Evolutionary conservation across 2,888 invertebrate genomes (phyloP), one percentile per base, ranked within the genome.

Genomic region (Esperia sulphurella): DNA sequence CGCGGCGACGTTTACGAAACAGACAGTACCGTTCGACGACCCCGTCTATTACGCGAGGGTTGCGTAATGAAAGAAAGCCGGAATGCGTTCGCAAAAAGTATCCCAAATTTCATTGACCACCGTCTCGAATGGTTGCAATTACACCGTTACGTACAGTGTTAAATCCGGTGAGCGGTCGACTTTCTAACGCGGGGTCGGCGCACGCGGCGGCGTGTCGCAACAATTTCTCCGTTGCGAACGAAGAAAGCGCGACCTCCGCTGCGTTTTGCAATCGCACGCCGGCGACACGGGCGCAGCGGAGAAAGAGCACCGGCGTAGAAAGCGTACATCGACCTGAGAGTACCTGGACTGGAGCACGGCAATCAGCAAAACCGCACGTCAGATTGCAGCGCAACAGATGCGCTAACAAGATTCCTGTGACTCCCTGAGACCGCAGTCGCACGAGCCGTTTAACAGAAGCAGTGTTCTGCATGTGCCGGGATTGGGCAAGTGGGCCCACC

Each of bases 161-260:
- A 81, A 86, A 87, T 88, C 87, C 87, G 88, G 85, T 83, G 86
- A 86, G 76, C 80, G 87, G 83, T 82, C 82, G 87, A 87, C 89
- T 89, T 89, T 89, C 89, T 89, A 88, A 83, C 86, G 77, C 80
- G 88, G 81, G 86, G 89, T 86, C 88, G 87, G 83, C 81, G 87
- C 79, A 88, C 86, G 80, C 79, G 75, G 71, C 73, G 72, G 68
- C 73, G 81, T 89, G 89, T 82, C 86, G 89, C 88, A 90, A 90
- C 80, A 88, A 89, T 89, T 90, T 89, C 90, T 88, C 88, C 83
- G 74, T 83, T 74, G 88, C 87, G 79, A 81, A 80, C 21, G 88
- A 89, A 89, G 89, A 90, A 89, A 89, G 90, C 88, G 89, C 89
- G 87, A 89, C 87, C 90, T 83, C 85, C 67, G 75, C 75, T 74